phyloP scores from a whole-genome alignment of 2,113 vertebrate genomes.

The Limanda limanda region DNA sequence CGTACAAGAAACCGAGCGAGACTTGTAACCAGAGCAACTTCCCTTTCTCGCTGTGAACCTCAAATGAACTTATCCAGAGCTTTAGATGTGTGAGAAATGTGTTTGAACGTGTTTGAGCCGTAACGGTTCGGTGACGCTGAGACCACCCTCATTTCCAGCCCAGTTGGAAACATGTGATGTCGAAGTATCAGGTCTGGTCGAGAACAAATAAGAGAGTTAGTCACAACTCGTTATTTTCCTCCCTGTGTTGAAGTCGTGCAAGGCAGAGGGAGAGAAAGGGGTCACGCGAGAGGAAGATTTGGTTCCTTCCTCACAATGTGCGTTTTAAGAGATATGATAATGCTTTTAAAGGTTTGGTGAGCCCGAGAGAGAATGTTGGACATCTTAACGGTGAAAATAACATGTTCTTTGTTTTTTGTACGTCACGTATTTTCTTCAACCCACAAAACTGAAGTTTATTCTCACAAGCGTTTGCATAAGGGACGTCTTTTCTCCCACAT shows the following conservation, averaged over 20 bases:
- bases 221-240: neutral
- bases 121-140: neutral
- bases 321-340: too few species aligned
- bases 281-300: too few species aligned
- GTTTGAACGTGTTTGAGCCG: slow-evolving; percentile 20
- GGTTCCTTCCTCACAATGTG: too few species aligned
- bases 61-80: neutral
- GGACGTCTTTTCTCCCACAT: too few species aligned
- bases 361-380: too few species aligned
- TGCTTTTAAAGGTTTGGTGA: too few species aligned
- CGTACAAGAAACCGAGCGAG: too few species aligned
- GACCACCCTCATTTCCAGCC: neutral
- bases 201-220: neutral
- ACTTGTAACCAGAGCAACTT: slow-evolving; percentile 2
- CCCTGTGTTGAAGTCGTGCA: neutral
- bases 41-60: slow-evolving; percentile 8
- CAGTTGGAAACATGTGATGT: neutral
- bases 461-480: too few species aligned
- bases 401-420: too few species aligned
- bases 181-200: neutral
- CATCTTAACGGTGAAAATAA: too few species aligned
- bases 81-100: slow-evolving; percentile 4
- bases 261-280: neutral
- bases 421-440: too few species aligned
- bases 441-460: too few species aligned